Percentiles rank a stretch among this genome's conserved stretches.
Conservation (phyloP, 2,888 invertebrate species). For the Meganola albula region DNA sequence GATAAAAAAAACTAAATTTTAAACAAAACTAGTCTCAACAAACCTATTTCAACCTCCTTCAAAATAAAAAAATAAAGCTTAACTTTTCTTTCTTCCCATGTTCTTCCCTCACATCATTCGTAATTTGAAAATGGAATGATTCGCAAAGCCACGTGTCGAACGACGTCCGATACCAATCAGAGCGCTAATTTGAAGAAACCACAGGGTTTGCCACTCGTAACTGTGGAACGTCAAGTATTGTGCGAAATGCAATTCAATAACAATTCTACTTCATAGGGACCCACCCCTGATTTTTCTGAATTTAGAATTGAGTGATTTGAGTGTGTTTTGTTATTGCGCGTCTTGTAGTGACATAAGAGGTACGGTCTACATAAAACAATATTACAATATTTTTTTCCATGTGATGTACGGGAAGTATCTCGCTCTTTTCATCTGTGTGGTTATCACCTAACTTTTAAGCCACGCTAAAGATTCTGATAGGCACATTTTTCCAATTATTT, state of each 20-base stretch:
- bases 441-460: too few species aligned
- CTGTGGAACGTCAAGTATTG: slow-evolving; percentile 24
- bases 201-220: slow-evolving; percentile 22
- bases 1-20: too few species aligned
- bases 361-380: too few species aligned
- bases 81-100: not conserved
- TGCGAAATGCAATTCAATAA: slow-evolving; percentile 29
- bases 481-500: too few species aligned
- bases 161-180: slow-evolving; percentile 34
- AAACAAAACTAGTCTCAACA: too few species aligned
- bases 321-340: slow-evolving; percentile 1
- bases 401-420: too few species aligned
- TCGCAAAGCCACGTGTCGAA: slow-evolving; percentile 27
- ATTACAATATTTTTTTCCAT: too few species aligned
- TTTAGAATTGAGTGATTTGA: slow-evolving; percentile 18
- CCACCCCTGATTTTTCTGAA: slow-evolving; percentile 20
- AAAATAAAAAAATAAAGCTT: not conserved
- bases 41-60: too few species aligned
- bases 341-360: slow-evolving; percentile 6
- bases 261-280: slow-evolving; percentile 26
- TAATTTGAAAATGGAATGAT: slow-evolving; percentile 24
- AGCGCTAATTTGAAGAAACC: slow-evolving; percentile 31
- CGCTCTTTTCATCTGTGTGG: too few species aligned
- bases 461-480: too few species aligned
- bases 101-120: not conserved